A percentile compares a stretch with the other conserved stretches of the same genome.
Conservation (phyloP, 2,888 invertebrate species). For the Galerucella calmariensis region DNA sequence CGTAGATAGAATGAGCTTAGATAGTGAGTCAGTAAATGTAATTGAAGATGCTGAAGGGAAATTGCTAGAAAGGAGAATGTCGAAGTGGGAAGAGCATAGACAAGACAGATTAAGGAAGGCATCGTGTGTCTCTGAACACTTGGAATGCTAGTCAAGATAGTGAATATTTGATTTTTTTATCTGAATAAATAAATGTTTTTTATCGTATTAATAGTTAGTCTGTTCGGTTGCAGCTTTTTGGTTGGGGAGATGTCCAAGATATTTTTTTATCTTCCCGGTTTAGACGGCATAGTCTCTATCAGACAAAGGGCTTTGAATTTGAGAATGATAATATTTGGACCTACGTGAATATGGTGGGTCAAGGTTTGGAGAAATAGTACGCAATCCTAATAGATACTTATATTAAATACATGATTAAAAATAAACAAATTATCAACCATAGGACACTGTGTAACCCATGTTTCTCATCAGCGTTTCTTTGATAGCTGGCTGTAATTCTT, state of each 20-base stretch:
- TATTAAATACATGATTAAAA: not conserved
- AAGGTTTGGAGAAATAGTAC: too few species aligned
- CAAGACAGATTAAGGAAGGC: slow-evolving; percentile 36
- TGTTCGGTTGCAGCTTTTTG: too few species aligned
- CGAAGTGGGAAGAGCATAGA: slow-evolving; percentile 26
- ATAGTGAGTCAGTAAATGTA: slow-evolving; percentile 27
- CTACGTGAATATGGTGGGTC: too few species aligned
- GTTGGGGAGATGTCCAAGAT: too few species aligned
- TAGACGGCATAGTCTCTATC: too few species aligned
- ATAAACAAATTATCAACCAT: slow-evolving; percentile 68
- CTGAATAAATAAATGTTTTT: too few species aligned
- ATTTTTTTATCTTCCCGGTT: too few species aligned
- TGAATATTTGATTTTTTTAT: too few species aligned
- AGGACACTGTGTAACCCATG: slow-evolving; percentile 88
- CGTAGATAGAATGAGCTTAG: slow-evolving; percentile 28
- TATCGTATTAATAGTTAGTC: too few species aligned
- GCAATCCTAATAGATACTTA: not conserved
- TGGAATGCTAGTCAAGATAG: too few species aligned
- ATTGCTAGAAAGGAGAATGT: slow-evolving; percentile 2
- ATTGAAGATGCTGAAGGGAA: not conserved
- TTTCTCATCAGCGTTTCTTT: slow-evolving; percentile 88
- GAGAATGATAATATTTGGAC: too few species aligned
- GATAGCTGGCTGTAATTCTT: slow-evolving; percentile 84
- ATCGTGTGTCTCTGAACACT: slow-evolving; percentile 18
- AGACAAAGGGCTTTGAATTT: too few species aligned